Percentiles rank a stretch among this genome's conserved stretches.
Conservation (phyloP, 2,888 invertebrate genomes). For the Ennomos fuscantarius region DNA sequence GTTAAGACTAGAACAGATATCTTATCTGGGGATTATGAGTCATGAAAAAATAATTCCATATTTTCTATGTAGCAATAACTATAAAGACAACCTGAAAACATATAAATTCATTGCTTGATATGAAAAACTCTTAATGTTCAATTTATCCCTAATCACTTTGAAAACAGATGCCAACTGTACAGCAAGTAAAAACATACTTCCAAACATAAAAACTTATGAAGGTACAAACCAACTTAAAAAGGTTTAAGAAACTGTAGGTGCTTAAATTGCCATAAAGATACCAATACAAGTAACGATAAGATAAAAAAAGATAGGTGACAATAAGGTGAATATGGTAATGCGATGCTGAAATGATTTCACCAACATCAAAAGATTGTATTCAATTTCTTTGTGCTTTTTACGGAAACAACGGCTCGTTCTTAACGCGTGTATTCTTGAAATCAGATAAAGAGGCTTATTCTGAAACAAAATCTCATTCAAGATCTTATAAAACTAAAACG, state of each 20-base stretch:
- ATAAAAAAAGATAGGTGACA: constrained; percentile 35
- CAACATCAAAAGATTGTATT: constrained; percentile 47
- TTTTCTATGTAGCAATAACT: too few species aligned
- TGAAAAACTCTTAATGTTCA: too few species aligned
- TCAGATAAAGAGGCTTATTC: constrained; percentile 25
- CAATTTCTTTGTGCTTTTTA: constrained; percentile 52
- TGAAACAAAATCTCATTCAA: constrained; percentile 1
- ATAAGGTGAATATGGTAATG: constrained; percentile 43
- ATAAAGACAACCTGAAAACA: too few species aligned
- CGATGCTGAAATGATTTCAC: constrained; percentile 45
- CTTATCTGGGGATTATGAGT: neutral
- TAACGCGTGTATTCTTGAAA: constrained; percentile 40
- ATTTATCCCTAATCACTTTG: too few species aligned
- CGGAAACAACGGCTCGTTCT: constrained; percentile 50
- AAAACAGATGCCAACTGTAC: too few species aligned
- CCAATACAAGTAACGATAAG: constrained; percentile 40
- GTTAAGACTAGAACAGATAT: too few species aligned
- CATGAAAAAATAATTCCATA: neutral
- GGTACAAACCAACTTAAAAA: constrained; percentile 1
- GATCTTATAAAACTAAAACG: too few species aligned
- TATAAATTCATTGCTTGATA: too few species aligned
- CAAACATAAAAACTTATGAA: constrained; percentile 1
- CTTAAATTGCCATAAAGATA: constrained; percentile 33
- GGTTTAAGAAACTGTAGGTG: constrained; percentile 2
- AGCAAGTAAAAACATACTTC: neutral